Conservation (phyloP, 2,797 vertebrate genomes). For the Alca torda region DNA sequence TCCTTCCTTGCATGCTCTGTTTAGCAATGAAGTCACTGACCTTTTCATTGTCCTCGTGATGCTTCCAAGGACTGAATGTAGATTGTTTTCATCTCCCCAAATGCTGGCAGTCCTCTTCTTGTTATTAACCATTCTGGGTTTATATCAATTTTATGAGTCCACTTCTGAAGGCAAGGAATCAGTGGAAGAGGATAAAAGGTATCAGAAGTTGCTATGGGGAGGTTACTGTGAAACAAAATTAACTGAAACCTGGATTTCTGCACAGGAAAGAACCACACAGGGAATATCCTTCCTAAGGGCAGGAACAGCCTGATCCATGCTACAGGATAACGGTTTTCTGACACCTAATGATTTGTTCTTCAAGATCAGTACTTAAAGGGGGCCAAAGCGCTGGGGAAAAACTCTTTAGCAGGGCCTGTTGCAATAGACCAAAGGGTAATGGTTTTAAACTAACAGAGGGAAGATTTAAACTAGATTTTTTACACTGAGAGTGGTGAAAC, state of each 20-base stretch:
- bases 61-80: background rate
- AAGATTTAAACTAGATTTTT: background rate
- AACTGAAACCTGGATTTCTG: background rate
- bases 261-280: background rate
- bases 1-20: constrained; percentile 27
- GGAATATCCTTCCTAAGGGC: background rate
- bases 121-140: background rate
- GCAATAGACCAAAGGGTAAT: background rate
- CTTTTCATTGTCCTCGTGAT: constrained; percentile 4
- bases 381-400: background rate
- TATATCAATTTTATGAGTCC: background rate
- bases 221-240: background rate
- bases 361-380: background rate
- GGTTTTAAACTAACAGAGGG: background rate
- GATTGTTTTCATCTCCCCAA: background rate
- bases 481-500: background rate
- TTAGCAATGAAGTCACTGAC: constrained; percentile 54
- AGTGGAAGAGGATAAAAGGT: background rate
- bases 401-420: background rate
- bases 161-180: background rate
- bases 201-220: background rate
- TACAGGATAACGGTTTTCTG: background rate
- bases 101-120: background rate
- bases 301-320: background rate
- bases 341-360: background rate